Evolutionary conservation across 2,888 invertebrate species (phyloP).

Genomic region (Allolobophora icterica): DNA sequence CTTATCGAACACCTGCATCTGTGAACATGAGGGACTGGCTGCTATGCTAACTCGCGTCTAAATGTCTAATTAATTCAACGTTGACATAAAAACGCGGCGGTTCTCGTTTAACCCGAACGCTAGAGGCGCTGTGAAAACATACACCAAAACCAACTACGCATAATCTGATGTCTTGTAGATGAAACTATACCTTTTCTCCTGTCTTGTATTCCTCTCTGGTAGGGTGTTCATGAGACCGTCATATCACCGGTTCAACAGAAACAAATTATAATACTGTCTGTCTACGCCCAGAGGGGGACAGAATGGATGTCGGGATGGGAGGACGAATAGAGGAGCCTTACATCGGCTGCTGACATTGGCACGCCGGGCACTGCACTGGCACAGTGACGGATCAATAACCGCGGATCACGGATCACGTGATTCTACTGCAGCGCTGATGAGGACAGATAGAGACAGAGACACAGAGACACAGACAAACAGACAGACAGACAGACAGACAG

Average conservation of each 20-base stretch:
- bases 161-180: not conserved
- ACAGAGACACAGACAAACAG: not conserved
- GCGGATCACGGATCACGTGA: not conserved
- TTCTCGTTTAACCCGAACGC: not conserved
- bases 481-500: no score
- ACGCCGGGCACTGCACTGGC: not conserved
- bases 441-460: no score
- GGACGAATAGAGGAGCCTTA: not conserved
- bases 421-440: not conserved
- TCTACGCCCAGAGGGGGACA: not conserved
- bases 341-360: not conserved
- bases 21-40: not conserved
- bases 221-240: not conserved
- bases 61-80: not conserved
- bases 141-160: no score
- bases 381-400: not conserved
- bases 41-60: not conserved
- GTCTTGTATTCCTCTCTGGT: not conserved
- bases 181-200: not conserved
- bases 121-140: not conserved
- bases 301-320: not conserved
- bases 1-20: not conserved
- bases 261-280: not conserved
- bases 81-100: not conserved
- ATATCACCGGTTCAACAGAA: not conserved